Conservation (phyloP, 2,113 vertebrate genomes). For the Pipra filicauda region DNA sequence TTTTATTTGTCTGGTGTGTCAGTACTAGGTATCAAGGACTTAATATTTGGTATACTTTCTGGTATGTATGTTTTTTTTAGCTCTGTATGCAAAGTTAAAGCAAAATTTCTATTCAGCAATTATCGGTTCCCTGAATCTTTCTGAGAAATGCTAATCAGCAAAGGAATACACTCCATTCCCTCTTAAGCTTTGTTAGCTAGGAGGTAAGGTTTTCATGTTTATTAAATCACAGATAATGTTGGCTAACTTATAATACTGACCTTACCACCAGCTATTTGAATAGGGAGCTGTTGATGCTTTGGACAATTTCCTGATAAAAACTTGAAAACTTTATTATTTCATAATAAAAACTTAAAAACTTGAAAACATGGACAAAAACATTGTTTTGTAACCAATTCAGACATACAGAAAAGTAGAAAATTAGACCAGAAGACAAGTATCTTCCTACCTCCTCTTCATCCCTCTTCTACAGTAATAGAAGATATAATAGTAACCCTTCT, state of each 20-base stretch:
- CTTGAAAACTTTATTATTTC: neutral
- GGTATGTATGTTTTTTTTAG: neutral
- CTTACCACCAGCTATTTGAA: neutral
- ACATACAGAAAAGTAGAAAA: neutral
- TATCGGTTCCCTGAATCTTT: neutral
- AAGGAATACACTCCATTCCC: neutral
- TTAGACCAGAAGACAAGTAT: neutral
- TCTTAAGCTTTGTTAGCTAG: neutral
- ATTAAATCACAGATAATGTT: neutral
- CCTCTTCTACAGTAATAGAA: neutral
- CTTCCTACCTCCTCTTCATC: neutral
- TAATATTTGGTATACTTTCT: neutral
- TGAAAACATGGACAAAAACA: too few species aligned
- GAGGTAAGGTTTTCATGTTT: neutral
- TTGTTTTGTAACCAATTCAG: neutral
- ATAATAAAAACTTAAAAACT: too few species aligned
- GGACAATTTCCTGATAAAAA: neutral
- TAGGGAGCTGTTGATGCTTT: neutral
- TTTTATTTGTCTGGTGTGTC: neutral
- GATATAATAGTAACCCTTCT: neutral
- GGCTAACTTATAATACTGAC: neutral
- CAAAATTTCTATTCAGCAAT: neutral
- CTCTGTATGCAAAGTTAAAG: neutral
- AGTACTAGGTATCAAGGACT: neutral
- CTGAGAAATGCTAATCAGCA: neutral